Percentiles rank a stretch among this genome's conserved stretches.
Conservation (phyloP, 1,140 invertebrate species). For the Cardiocondyla obscurior region DNA sequence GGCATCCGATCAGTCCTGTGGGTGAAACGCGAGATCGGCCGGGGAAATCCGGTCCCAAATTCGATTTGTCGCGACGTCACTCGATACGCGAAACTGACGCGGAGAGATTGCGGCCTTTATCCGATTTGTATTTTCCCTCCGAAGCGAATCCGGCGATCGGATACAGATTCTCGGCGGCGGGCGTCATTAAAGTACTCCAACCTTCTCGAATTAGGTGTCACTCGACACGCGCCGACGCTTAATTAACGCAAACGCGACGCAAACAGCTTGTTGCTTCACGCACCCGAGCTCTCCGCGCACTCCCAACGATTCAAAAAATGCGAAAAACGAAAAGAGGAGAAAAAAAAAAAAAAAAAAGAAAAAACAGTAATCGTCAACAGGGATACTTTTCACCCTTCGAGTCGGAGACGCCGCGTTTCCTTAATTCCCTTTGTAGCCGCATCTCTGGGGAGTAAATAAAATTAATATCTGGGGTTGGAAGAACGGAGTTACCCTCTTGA, state of each 20-base stretch:
- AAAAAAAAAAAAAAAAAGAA: too few species aligned
- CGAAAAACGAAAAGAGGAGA: too few species aligned
- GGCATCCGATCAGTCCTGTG: neutral
- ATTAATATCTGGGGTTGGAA: too few species aligned
- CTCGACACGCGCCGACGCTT: conserved; percentile 20
- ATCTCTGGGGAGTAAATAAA: too few species aligned
- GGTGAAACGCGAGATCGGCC: neutral
- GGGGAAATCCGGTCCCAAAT: neutral
- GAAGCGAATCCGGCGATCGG: neutral
- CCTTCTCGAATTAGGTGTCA: conserved; percentile 3
- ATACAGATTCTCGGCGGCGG: neutral
- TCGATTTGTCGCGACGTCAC: neutral
- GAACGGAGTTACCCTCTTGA: too few species aligned
- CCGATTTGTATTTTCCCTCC: neutral
- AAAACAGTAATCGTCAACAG: neutral
- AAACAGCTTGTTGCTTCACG: conserved; percentile 24
- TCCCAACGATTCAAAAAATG: too few species aligned
- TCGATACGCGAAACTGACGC: neutral
- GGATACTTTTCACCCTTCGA: too few species aligned
- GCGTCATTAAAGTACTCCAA: conserved; percentile 15
- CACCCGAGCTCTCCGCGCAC: neutral
- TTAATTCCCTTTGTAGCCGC: too few species aligned
- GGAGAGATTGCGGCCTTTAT: neutral
- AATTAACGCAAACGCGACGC: conserved; percentile 9
- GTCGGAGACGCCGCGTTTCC: too few species aligned